Conservation (phyloP, 2,113 vertebrate species). For the Alethe diademata region DNA sequence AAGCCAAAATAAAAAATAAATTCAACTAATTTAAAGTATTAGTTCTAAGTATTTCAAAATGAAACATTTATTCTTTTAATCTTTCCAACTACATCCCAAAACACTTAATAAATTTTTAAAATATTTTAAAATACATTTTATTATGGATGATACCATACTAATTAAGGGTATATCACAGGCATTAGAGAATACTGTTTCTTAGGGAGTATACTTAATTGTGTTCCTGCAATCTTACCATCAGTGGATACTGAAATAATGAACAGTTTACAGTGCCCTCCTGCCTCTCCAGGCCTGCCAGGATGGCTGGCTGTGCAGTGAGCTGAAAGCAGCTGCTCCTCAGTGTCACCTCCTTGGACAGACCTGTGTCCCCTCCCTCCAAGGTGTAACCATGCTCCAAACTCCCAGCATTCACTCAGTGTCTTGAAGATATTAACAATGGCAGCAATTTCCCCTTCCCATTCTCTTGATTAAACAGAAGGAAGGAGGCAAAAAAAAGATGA, state of each 20-base stretch:
- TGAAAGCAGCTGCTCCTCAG: not conserved
- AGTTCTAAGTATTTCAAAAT: not conserved
- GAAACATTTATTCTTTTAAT: not conserved
- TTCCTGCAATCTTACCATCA: not conserved
- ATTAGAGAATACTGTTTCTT: not conserved
- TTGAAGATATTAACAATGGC: not conserved
- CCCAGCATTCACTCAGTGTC: not conserved
- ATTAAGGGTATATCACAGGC: not conserved
- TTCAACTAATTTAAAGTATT: not conserved
- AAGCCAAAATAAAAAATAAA: not conserved
- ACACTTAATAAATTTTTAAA: not conserved
- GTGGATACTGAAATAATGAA: not conserved
- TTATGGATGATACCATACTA: not conserved
- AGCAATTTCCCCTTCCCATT: conserved; percentile 9
- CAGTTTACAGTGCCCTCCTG: not conserved
- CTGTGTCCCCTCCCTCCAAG: not conserved
- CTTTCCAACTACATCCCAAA: not conserved
- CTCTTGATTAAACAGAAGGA: conserved; percentile 35
- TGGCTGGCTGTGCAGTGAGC: not conserved
- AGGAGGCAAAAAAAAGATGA: conserved; percentile 9
- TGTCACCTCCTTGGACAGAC: not conserved
- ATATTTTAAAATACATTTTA: not conserved
- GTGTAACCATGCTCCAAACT: not conserved
- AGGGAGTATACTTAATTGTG: not conserved
- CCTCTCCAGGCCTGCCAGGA: not conserved